A percentile compares a stretch with the other conserved stretches of the same genome.
Evolutionary conservation across 2,113 vertebrate genomes (phyloP).

Genomic region (Phoenicopterus ruber): DNA sequence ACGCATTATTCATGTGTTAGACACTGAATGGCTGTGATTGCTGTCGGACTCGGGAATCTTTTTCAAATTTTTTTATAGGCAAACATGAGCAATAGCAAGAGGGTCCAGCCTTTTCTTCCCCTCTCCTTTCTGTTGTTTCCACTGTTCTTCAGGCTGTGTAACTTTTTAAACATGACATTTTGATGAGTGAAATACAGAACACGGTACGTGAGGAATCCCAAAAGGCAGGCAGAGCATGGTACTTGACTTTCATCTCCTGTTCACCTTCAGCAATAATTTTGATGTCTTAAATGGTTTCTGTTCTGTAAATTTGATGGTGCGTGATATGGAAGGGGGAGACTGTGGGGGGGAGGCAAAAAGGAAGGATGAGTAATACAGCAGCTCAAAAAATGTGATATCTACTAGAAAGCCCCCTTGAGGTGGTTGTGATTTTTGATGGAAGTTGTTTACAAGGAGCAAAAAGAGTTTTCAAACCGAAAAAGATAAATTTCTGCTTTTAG

Average conservation of each 20-base stretch:
- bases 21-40: neutral
- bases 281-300: neutral
- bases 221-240: neutral
- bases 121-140: neutral
- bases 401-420: neutral
- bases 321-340: neutral
- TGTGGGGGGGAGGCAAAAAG: neutral
- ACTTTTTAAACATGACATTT: neutral
- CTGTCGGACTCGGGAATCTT: neutral
- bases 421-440: neutral
- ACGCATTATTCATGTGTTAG: neutral
- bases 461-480: neutral
- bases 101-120: neutral
- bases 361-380: neutral
- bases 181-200: neutral
- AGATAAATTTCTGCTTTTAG: neutral
- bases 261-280: conserved; percentile 24
- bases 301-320: neutral
- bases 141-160: neutral
- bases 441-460: neutral
- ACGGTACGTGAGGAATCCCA: fast-evolving
- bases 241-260: neutral
- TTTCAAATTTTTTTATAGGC: neutral
- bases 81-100: neutral
- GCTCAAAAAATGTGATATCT: neutral